These are phyloP conservation scores for Drosophila macrospina DNA, from an alignment of 2,888 invertebrate species.

Conservation along the genomic window DNA sequence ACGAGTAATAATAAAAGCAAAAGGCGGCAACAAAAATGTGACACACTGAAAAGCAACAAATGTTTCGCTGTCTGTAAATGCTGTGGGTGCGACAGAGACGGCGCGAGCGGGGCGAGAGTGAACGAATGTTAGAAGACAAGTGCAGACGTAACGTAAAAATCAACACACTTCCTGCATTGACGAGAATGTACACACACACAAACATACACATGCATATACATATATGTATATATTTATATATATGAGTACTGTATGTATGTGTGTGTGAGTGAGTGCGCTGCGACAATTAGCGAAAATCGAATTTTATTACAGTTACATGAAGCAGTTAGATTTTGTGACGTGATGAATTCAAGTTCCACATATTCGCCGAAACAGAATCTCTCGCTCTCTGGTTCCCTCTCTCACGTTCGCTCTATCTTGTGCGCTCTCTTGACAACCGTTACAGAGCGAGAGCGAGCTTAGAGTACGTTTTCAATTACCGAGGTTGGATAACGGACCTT, in stretches of 20 bases:
- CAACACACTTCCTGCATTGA: slow-evolving; percentile 67
- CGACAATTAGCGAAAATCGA: slow-evolving; percentile 74
- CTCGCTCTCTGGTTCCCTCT: slow-evolving; percentile 8
- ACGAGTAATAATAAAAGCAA: slow-evolving; percentile 62
- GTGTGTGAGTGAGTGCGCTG: slow-evolving; percentile 5
- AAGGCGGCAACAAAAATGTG: slow-evolving; percentile 57
- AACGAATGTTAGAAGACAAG: slow-evolving; percentile 46
- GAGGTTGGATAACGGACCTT: slow-evolving; percentile 67
- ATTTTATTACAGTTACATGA: slow-evolving; percentile 66
- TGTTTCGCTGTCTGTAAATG: slow-evolving; percentile 12
- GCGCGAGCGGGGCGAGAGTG: slow-evolving; percentile 9
- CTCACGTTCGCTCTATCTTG: slow-evolving; percentile 3
- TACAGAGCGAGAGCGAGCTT: slow-evolving; percentile 31
- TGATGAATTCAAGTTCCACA: slow-evolving; percentile 59
- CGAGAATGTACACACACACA: not conserved
- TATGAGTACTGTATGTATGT: not conserved
- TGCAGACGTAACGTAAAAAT: slow-evolving; percentile 68
- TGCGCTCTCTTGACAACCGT: slow-evolving; percentile 41
- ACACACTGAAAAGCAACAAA: slow-evolving; percentile 67
- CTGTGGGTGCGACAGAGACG: not conserved
- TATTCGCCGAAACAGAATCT: not conserved
- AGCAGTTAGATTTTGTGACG: slow-evolving; percentile 41
- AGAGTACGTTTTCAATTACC: slow-evolving; percentile 52
- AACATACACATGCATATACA: not conserved
- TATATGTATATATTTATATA: not conserved